Percentiles rank a stretch among this genome's conserved stretches.
phyloP scores from a whole-genome alignment of 2,888 invertebrate species.

The Eretmocerus hayati region DNA sequence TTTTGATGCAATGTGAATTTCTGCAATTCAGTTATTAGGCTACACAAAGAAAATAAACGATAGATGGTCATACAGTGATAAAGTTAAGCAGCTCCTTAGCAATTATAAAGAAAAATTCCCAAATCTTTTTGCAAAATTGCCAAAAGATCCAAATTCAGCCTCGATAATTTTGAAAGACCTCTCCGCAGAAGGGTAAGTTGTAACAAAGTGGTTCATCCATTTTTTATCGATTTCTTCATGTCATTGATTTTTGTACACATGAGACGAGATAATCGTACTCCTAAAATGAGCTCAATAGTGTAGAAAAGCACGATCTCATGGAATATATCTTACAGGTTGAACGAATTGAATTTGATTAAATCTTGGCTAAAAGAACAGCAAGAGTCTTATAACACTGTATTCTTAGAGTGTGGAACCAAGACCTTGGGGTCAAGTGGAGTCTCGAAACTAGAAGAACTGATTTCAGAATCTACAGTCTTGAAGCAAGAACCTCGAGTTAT shows the following conservation, averaged over 20 bases:
- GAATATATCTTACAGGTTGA: background rate
- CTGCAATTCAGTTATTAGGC: slow-evolving; percentile 59
- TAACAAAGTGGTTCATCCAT: no score
- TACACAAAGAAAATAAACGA: slow-evolving; percentile 64
- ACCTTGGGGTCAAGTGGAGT: slow-evolving; percentile 3
- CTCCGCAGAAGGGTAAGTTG: slow-evolving; percentile 55
- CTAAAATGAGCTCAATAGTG: background rate
- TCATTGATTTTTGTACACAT: background rate
- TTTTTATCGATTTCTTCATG: no score
- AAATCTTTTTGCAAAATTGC: slow-evolving; percentile 62
- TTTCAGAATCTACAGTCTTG: slow-evolving; percentile 46
- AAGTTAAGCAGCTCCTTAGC: slow-evolving; percentile 62
- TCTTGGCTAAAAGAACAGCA: slow-evolving; percentile 10
- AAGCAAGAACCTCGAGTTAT: slow-evolving; percentile 49
- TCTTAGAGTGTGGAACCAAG: slow-evolving; percentile 20
- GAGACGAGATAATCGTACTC: background rate
- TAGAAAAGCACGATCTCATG: no score
- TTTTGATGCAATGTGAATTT: no score
- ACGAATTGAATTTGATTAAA: slow-evolving; percentile 2
- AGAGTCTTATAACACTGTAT: slow-evolving; percentile 24
- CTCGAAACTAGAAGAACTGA: slow-evolving; percentile 48
- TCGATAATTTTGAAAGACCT: slow-evolving; percentile 63
- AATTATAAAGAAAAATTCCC: slow-evolving; percentile 67
- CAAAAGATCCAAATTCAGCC: slow-evolving; percentile 48
- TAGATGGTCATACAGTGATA: slow-evolving; percentile 76